A percentile compares a stretch with the other conserved stretches of the same genome.
Evolutionary conservation across 2,888 invertebrate genomes (phyloP).

Genomic region (Hyles lineata): DNA sequence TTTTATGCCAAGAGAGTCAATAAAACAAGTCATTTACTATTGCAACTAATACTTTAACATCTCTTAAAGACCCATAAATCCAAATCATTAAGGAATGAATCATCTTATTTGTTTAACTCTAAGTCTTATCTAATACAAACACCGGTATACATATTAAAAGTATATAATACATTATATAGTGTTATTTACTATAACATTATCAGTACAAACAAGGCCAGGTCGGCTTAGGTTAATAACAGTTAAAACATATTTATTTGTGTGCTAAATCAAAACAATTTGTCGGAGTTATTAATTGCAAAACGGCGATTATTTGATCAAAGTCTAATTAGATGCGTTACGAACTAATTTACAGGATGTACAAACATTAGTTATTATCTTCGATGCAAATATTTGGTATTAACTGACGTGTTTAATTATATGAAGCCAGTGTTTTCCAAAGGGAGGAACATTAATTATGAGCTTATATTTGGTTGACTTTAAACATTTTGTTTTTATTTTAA

Average conservation of each 20-base stretch:
- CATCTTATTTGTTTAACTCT: too few relatives aligned
- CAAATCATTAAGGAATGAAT: too few relatives aligned
- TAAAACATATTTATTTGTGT: neutral
- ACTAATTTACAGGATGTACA: neutral
- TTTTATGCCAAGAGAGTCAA: too few relatives aligned
- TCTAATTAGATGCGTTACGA: slow-evolving; percentile 14
- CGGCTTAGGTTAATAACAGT: neutral
- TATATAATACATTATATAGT: too few relatives aligned
- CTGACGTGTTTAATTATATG: neutral
- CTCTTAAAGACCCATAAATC: too few relatives aligned
- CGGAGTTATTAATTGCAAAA: slow-evolving; percentile 2
- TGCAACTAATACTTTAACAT: too few relatives aligned
- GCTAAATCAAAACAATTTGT: slow-evolving; percentile 22
- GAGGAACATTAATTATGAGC: too few relatives aligned
- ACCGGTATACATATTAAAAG: too few relatives aligned
- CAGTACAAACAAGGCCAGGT: slow-evolving; percentile 4
- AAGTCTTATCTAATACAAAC: too few relatives aligned
- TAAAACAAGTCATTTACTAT: too few relatives aligned
- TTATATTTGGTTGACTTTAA: too few relatives aligned
- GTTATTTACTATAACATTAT: neutral
- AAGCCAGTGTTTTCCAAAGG: neutral
- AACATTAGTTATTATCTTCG: neutral
- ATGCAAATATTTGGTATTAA: slow-evolving; percentile 3
- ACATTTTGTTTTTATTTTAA: too few relatives aligned
- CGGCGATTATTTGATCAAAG: neutral